Evolutionary conservation across 2,797 vertebrate species (phyloP), one percentile per base, ranked within the genome.

Genomic region (Brotula barbata): DNA sequence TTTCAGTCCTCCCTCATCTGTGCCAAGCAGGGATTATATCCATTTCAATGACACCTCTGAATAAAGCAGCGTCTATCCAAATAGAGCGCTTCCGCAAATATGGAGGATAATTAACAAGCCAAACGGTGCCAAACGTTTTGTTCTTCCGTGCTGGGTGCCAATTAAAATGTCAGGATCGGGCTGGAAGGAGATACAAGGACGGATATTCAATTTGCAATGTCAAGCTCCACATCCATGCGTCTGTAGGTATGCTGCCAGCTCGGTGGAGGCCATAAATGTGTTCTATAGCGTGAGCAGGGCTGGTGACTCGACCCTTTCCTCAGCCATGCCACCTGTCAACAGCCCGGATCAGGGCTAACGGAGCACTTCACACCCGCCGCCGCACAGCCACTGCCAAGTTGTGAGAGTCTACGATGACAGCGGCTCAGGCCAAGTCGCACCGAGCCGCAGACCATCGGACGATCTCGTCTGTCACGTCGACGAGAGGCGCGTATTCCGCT

Each of bases 11-110:
- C 69, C 50, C 42, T 46, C 42, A 53, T 48, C 51, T 56, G 41
- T 74, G 71, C 82, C 84, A 88, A 80, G 48, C 47, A 25, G 48
- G 70, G 68, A 78, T 86, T 88, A 68, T 73, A 64, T 80, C 73
- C 54, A 80, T 83, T 84, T 77, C 66, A 81, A 7, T 83, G 80
- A 80, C 77, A 78, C 71, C 59, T 80, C 50, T 19, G 63, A 77
- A 81, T 71, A 69, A 81, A 81, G 60, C 52, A 0, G 31, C 43
- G 61, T 53, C 49, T 66, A 56, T 61, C 47, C 43, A 80, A 83
- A 84, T 68, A 72, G 73, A 76, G 78, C 72, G 76, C 52, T 14
- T 57, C 68, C 58, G 44, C 23, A 14, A 62, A 43, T 75, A 74
- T 56, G 62, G 31, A 58, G 40, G 8, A 52, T 68, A 45, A 83